These are phyloP conservation scores for Heliconius erato DNA, from an alignment of 2,888 invertebrate genomes.

Conservation along the genomic window DNA sequence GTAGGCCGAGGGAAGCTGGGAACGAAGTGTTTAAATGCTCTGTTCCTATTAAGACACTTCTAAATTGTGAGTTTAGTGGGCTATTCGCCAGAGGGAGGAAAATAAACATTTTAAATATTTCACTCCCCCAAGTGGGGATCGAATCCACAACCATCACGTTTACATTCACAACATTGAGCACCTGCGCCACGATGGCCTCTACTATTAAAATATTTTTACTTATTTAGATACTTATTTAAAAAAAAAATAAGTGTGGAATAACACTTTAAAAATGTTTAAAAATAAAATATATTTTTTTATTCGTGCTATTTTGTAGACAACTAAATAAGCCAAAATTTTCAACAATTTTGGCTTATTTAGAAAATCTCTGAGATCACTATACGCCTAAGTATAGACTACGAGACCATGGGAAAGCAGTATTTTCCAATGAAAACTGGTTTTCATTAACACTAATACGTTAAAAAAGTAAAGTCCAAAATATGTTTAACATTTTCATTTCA, in stretches of 20 bases:
- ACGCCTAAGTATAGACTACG: neutral
- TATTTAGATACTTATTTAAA: too few relatives aligned
- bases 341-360: too few relatives aligned
- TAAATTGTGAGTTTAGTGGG: too few relatives aligned
- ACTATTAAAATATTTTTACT: too few relatives aligned
- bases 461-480: constrained; percentile 11
- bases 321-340: neutral
- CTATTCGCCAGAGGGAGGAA: too few relatives aligned
- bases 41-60: too few relatives aligned
- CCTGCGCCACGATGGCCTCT: neutral
- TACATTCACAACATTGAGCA: neutral
- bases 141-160: too few relatives aligned
- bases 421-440: neutral
- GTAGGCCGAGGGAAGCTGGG: neutral
- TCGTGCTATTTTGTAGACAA: neutral
- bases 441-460: neutral
- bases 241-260: too few relatives aligned
- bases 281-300: neutral
- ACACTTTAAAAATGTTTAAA: too few relatives aligned
- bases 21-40: too few relatives aligned
- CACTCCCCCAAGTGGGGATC: too few relatives aligned
- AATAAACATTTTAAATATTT: too few relatives aligned
- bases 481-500: constrained; percentile 5
- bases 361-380: neutral
- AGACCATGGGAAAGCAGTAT: neutral